phyloP scores from a whole-genome alignment of 2,888 invertebrate genomes.

The Rotaria macrura region DNA sequence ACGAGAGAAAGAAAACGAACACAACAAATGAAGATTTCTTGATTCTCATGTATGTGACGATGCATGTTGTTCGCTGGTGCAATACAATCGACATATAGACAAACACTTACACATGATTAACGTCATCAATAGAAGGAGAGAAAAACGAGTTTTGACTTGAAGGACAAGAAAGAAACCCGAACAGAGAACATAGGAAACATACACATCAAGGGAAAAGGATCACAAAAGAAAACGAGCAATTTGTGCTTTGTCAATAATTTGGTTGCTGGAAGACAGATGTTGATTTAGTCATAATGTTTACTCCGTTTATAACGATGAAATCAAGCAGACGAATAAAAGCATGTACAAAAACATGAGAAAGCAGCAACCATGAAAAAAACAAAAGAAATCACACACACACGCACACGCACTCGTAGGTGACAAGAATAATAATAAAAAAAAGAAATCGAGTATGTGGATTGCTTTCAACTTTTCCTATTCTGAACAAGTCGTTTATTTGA shows the following conservation, averaged over 20 bases:
- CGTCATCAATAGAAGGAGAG: neutral
- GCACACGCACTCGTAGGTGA: neutral
- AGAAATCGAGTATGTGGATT: neutral
- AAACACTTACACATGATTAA: neutral
- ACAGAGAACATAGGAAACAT: neutral
- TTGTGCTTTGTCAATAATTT: neutral
- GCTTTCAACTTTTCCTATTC: neutral
- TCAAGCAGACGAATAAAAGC: constrained; percentile 12
- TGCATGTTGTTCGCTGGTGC: neutral
- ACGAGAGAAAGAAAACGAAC: neutral
- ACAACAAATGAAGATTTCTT: neutral
- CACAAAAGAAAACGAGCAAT: neutral
- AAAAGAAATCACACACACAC: neutral
- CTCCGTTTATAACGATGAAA: constrained; percentile 7
- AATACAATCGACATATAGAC: neutral
- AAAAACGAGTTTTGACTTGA: neutral
- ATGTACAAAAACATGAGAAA: constrained; percentile 14
- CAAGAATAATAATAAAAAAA: neutral
- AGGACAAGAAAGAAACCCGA: neutral
- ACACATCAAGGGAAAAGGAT: neutral
- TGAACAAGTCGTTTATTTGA: neutral
- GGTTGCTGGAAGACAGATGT: constrained; percentile 12
- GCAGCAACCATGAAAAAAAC: neutral
- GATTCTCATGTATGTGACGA: constrained; percentile 15
- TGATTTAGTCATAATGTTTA: neutral